Percentiles rank a stretch among this genome's conserved stretches.
Conservation (phyloP, 2,888 invertebrate genomes). For the Leucozona laternaria region DNA sequence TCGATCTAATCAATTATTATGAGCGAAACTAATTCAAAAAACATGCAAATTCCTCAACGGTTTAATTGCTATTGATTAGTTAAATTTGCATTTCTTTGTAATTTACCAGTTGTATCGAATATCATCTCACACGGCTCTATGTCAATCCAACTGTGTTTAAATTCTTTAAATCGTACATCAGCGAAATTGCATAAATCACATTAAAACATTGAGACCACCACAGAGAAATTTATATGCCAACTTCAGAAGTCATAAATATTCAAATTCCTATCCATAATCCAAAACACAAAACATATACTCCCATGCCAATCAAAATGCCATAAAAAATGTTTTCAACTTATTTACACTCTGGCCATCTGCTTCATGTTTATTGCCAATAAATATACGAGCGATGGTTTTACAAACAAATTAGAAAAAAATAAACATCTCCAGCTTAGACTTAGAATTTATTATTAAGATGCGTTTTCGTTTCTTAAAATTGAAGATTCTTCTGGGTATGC, state of each 20-base stretch:
- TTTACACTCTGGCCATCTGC: conserved; percentile 37
- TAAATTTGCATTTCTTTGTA: conserved; percentile 21
- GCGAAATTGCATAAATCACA: conserved; percentile 45
- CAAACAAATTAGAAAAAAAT: neutral
- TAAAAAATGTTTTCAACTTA: conserved; percentile 43
- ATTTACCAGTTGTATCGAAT: conserved; percentile 30
- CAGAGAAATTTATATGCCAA: conserved; percentile 39
- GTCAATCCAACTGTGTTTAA: neutral
- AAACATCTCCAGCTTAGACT: neutral
- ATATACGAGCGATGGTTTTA: conserved; percentile 5
- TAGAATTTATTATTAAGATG: conserved; percentile 14
- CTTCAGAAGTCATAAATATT: conserved; percentile 33
- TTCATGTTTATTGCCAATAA: conserved; percentile 22
- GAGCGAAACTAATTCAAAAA: conserved; percentile 33
- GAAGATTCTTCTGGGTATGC: neutral
- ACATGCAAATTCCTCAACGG: conserved; percentile 1
- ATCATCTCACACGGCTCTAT: conserved; percentile 7
- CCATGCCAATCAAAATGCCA: conserved; percentile 34
- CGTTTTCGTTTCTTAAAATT: conserved; percentile 4
- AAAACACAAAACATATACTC: conserved; percentile 26
- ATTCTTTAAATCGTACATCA: conserved; percentile 1
- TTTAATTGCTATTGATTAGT: conserved; percentile 18
- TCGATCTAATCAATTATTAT: conserved; percentile 61
- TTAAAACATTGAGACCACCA: conserved; percentile 36
- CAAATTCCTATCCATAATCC: conserved; percentile 13